Base-by-base conservation (phyloP, 2,113 vertebrate genomes). In the Notothenia rossii region DNA sequence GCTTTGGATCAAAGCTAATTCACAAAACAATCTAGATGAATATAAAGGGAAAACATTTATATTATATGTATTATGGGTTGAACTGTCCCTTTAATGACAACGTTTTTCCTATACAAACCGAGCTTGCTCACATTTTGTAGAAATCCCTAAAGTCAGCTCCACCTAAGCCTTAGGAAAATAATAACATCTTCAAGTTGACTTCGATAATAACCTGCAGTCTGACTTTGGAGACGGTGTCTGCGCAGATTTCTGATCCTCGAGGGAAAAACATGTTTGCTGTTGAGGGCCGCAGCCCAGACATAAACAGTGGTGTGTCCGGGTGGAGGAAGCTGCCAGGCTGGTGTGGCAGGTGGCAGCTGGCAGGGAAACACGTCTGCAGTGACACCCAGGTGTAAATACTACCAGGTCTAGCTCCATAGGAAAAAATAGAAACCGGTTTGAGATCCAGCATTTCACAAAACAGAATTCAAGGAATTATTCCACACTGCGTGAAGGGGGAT, bases 261-360 rank as follows among this genome's bases (percentile, higher is more conserved):
- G 15, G 45, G 66, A 77, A 84, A 88, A 91, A 90, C 90, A 89
- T 91, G 88, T 92, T 91, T 89, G 17, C 25, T 72, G 51, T 70
- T 72, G 74, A 77, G 75, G 20, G 64, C 75, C 64, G 74, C 61
- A 83, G 80, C 73, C 51, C 74, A 92, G 91, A 93, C 91, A 83
- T 86, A 89, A 90, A 90, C 86, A 89, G 77, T 20, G 46, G 29
- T 12, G 75, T 51, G 84, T 80, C 86, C 5, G 25, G 56, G 72
- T 71, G 72, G 65, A 58, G 83, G 77, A 77, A 71, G 76, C 82
- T 66, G 25, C 13, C n/a, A 61, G 58, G 67, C 77, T 8, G 14
- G 45, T 53, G 67, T 54, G 62, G 69, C 68, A 66, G 82, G 72
- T 61, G 77, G 70, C 14, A 12, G 71, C 62, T 73, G 76, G 73